Conservation (phyloP, 2,113 vertebrate species). For the Galeopterus variegatus region DNA sequence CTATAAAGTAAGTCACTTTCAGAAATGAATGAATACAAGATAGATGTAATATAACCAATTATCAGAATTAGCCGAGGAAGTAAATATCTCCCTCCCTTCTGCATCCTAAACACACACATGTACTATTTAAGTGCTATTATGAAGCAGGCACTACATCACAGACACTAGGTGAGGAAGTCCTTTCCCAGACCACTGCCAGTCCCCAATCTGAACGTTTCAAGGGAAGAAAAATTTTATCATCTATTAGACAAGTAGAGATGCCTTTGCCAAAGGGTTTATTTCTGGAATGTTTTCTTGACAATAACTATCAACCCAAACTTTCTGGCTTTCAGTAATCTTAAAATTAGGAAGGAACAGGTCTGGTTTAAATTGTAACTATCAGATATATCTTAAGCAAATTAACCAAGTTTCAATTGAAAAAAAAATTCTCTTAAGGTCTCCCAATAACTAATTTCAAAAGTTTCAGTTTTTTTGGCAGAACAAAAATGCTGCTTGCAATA, state of each 20-base stretch:
- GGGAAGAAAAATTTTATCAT: background rate
- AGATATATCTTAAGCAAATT: constrained; percentile 57
- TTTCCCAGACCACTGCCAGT: background rate
- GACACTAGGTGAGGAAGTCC: background rate
- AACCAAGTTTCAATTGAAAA: constrained; percentile 13
- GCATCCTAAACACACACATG: background rate
- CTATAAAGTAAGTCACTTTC: background rate
- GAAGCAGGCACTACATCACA: background rate
- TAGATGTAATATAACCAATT: background rate
- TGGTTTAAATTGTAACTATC: constrained; percentile 44
- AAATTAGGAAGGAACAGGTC: constrained; percentile 29
- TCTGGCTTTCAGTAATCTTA: constrained; percentile 38
- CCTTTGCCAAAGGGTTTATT: constrained; percentile 4
- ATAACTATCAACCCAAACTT: constrained; percentile 23
- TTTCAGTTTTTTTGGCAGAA: constrained; percentile 19
- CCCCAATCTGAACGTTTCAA: background rate
- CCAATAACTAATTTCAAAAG: constrained; percentile 46
- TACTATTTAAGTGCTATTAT: too few relatives aligned
- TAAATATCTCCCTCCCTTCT: background rate
- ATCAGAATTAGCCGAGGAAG: background rate
- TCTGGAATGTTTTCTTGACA: constrained; percentile 52
- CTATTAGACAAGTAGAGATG: background rate
- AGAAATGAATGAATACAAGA: background rate
- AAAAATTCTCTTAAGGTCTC: constrained; percentile 1
- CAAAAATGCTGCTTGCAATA: constrained; percentile 11